A percentile compares a stretch with the other conserved stretches of the same genome.
phyloP scores from a whole-genome alignment of 2,113 vertebrate species.

The Romanogobio albipinnatus region DNA sequence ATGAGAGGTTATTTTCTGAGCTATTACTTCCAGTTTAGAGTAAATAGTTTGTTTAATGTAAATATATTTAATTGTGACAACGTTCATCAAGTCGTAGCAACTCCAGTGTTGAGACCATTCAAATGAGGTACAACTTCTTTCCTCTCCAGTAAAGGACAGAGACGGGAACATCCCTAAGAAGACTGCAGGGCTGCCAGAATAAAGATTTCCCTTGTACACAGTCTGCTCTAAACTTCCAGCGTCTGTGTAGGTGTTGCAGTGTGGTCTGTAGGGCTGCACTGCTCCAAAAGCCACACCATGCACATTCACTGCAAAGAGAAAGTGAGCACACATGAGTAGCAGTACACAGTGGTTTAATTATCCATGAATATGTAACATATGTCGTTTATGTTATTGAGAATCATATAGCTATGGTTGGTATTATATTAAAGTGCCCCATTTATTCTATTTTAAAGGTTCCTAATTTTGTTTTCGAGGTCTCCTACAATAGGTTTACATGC shows the following conservation, averaged over 20 bases:
- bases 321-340: neutral
- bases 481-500: no score
- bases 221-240: slow-evolving; percentile 43
- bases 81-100: slow-evolving; percentile 54
- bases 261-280: slow-evolving; percentile 27
- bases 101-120: slow-evolving; percentile 78
- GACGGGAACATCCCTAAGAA: slow-evolving; percentile 44
- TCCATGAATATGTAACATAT: neutral
- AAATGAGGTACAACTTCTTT: slow-evolving; percentile 49
- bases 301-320: slow-evolving; percentile 30
- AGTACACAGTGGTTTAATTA: neutral
- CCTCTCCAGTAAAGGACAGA: slow-evolving; percentile 29
- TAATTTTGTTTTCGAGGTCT: no score
- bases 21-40: slow-evolving; percentile 49
- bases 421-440: no score
- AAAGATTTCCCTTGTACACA: slow-evolving; percentile 48
- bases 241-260: slow-evolving; percentile 46
- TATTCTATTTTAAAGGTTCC: no score
- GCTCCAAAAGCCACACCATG: slow-evolving; percentile 38
- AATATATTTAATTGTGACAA: slow-evolving; percentile 49
- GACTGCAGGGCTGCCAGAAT: slow-evolving; percentile 44
- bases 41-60: slow-evolving; percentile 49
- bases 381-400: neutral
- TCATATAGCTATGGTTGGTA: neutral
- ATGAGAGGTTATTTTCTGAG: slow-evolving; percentile 42